A percentile compares a stretch with the other conserved stretches of the same genome.
Conservation (phyloP, 2,113 vertebrate genomes). For the Gasterosteus aculeatus region DNA sequence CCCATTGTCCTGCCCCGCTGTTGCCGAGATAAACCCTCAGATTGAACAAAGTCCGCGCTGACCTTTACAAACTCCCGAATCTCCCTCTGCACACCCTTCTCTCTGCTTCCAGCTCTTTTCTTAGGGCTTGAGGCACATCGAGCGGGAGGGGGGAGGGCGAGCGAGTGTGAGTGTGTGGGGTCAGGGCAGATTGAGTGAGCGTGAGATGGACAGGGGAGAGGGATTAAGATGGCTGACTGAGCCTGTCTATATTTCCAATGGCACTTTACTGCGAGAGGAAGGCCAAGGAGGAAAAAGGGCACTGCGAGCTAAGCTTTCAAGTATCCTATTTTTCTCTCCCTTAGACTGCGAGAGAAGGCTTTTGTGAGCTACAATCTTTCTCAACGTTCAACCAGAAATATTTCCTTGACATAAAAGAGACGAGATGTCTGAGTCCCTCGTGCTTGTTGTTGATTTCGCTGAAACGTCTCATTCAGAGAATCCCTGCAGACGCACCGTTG, state of each 20-base stretch:
- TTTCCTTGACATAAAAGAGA: constrained; percentile 14
- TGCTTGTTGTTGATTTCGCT: constrained; percentile 15
- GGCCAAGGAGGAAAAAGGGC: constrained; percentile 60
- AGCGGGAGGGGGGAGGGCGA: constrained; percentile 80
- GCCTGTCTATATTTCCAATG: constrained; percentile 80
- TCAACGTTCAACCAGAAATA: constrained; percentile 38
- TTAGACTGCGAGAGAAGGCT: constrained; percentile 37
- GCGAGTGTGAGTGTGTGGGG: constrained; percentile 73
- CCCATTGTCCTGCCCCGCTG: constrained; percentile 93
- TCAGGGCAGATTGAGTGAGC: constrained; percentile 83
- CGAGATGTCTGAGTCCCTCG: neutral
- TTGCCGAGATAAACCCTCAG: constrained; percentile 97
- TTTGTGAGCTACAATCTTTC: constrained; percentile 44
- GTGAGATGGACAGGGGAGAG: constrained; percentile 76
- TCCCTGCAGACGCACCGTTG: constrained; percentile 28
- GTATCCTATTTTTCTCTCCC: constrained; percentile 62
- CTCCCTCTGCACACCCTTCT: constrained; percentile 83
- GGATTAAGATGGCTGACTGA: constrained; percentile 89
- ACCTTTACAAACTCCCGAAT: constrained; percentile 94
- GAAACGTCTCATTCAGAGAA: constrained; percentile 40
- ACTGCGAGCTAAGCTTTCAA: constrained; percentile 72
- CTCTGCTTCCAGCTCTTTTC: constrained; percentile 84
- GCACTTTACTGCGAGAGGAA: constrained; percentile 77
- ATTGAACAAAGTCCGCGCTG: constrained; percentile 95
- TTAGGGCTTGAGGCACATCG: constrained; percentile 77